A percentile compares a stretch with the other conserved stretches of the same genome.
phyloP scores from a whole-genome alignment of 2,113 vertebrate genomes.

The Nesospiza acunhae region DNA sequence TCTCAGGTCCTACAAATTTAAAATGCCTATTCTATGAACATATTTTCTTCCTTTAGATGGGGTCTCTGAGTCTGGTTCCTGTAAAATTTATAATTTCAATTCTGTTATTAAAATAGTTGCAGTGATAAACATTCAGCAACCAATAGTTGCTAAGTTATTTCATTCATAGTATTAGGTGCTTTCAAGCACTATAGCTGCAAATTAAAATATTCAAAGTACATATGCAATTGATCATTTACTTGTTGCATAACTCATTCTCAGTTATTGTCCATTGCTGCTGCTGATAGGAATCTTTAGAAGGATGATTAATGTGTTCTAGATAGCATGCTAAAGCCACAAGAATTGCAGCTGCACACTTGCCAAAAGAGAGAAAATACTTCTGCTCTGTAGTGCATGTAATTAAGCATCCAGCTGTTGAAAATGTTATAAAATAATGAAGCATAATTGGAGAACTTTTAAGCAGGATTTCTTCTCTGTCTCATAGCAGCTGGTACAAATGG shows the following conservation, averaged over 20 bases:
- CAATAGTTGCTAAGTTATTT: not conserved
- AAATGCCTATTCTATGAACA: not conserved
- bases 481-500: constrained; percentile 36
- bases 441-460: constrained; percentile 50
- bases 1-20: not conserved
- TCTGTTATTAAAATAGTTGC: not conserved
- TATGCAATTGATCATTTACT: not conserved
- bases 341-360: constrained; percentile 54
- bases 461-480: constrained; percentile 28
- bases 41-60: not conserved
- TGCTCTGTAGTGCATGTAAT: constrained; percentile 44
- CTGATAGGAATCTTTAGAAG: not conserved
- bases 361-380: constrained; percentile 42
- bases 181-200: not conserved
- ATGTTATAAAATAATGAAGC: constrained; percentile 52
- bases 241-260: not conserved
- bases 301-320: constrained; percentile 42
- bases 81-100: not conserved
- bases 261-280: not conserved
- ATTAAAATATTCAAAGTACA: not conserved
- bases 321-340: constrained; percentile 21
- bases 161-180: not conserved
- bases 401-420: constrained; percentile 66
- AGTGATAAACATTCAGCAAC: not conserved
- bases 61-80: not conserved